These are phyloP conservation scores for Sus cebifrons DNA, from an alignment of 2,797 vertebrate species.

Conservation along the genomic window DNA sequence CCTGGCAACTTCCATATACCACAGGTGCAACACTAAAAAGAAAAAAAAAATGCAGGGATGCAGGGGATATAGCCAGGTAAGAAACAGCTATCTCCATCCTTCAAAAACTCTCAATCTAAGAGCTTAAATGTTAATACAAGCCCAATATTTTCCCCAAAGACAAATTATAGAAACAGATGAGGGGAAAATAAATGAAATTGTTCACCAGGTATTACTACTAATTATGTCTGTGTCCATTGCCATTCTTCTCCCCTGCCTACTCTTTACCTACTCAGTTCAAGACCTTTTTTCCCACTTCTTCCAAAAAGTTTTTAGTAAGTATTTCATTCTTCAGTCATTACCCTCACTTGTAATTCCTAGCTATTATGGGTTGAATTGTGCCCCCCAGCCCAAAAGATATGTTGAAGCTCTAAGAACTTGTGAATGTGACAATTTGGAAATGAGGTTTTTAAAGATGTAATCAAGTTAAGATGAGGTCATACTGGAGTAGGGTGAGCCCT, in stretches of 20 bases:
- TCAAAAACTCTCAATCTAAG: not conserved
- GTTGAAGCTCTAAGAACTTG: not conserved
- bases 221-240: not conserved
- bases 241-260: not conserved
- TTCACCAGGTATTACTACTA: not conserved
- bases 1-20: too few relatives aligned
- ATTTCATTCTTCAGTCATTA: not conserved
- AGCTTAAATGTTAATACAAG: slow-evolving; percentile 29
- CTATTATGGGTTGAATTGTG: not conserved
- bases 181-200: not conserved
- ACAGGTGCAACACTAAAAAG: too few relatives aligned
- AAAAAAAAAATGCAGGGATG: not conserved
- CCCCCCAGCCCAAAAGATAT: not conserved
- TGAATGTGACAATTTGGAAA: slow-evolving; percentile 24
- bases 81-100: not conserved
- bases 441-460: not conserved
- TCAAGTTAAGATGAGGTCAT: slow-evolving; percentile 17
- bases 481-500: not conserved
- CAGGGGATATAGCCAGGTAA: not conserved
- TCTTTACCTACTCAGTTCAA: slow-evolving; percentile 28
- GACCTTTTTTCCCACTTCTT: not conserved
- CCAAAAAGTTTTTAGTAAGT: not conserved
- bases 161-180: slow-evolving; percentile 18
- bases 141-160: not conserved
- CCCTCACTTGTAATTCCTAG: not conserved